A percentile compares a stretch with the other conserved stretches of the same genome.
Conservation (phyloP, 1,140 invertebrate species). For the Drosophila lini region DNA sequence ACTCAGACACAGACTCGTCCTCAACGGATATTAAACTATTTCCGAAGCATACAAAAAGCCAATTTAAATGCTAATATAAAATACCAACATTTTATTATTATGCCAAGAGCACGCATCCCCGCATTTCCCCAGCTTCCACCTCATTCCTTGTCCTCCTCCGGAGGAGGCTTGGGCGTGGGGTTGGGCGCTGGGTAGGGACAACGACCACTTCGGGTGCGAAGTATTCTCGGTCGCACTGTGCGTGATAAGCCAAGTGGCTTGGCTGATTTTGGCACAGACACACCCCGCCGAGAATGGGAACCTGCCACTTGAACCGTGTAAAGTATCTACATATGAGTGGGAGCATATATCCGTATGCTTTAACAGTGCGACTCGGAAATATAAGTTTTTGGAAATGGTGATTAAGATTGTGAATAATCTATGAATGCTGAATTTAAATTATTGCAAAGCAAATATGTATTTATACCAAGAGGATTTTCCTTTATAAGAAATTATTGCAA, state of each 20-base stretch:
- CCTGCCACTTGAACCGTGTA: constrained; percentile 58
- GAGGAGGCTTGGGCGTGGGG: neutral
- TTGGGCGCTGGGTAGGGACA: constrained; percentile 21
- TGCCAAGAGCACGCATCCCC: constrained; percentile 72
- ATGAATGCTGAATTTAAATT: neutral
- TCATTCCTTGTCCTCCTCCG: neutral
- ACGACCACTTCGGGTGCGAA: constrained; percentile 63
- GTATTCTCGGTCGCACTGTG: constrained; percentile 65
- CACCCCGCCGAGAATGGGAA: constrained; percentile 8
- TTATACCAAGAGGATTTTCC: too few relatives aligned
- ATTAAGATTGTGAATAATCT: neutral
- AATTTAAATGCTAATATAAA: constrained; percentile 84
- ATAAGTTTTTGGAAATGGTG: neutral
- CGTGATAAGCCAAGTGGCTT: constrained; percentile 76
- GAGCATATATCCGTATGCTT: neutral
- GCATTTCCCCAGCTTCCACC: constrained; percentile 5
- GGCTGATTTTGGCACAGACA: constrained; percentile 63
- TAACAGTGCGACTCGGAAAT: constrained; percentile 11
- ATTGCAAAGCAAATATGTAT: neutral
- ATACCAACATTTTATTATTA: constrained; percentile 84
- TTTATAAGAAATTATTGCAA: too few relatives aligned
- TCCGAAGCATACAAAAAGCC: constrained; percentile 82
- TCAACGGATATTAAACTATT: constrained; percentile 81
- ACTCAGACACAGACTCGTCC: constrained; percentile 28
- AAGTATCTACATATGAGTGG: constrained; percentile 57